Percentiles rank a stretch among this genome's conserved stretches.
These are phyloP conservation scores for Galerucella calmariensis DNA, from an alignment of 2,888 invertebrate species.

Conservation along the genomic window DNA sequence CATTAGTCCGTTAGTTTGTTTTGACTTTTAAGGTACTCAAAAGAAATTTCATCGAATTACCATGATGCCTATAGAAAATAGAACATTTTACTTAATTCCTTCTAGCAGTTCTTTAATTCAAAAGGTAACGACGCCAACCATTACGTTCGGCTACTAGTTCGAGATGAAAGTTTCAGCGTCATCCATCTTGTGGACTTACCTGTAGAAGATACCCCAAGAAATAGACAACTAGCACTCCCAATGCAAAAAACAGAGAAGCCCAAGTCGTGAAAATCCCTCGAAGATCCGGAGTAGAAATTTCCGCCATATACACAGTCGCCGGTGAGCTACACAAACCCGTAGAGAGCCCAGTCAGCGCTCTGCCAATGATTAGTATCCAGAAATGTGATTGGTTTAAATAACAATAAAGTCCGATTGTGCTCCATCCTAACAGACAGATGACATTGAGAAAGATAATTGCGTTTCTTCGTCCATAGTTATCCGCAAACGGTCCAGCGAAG, in stretches of 20 bases:
- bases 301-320: slow-evolving; percentile 69
- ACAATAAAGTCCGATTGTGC: slow-evolving; percentile 64
- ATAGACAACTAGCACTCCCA: slow-evolving; percentile 68
- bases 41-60: too few species aligned
- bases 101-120: too few species aligned
- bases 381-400: slow-evolving; percentile 54
- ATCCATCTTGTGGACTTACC: slow-evolving; percentile 54
- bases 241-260: slow-evolving; percentile 67
- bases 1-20: too few species aligned
- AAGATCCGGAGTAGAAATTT: slow-evolving; percentile 65
- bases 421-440: slow-evolving; percentile 68
- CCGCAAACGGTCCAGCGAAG: slow-evolving; percentile 66
- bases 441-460: slow-evolving; percentile 66
- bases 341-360: slow-evolving; percentile 66
- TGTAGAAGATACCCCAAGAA: slow-evolving; percentile 66
- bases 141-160: too few species aligned
- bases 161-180: too few species aligned
- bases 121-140: too few species aligned
- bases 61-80: too few species aligned
- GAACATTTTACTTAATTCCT: too few species aligned
- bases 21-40: too few species aligned
- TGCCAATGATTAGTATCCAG: slow-evolving; percentile 63
- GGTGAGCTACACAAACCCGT: slow-evolving; percentile 69
- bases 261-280: slow-evolving; percentile 69
- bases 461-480: slow-evolving; percentile 67